Conservation (phyloP, 2,888 invertebrate genomes). For the Epinotia nisella region DNA sequence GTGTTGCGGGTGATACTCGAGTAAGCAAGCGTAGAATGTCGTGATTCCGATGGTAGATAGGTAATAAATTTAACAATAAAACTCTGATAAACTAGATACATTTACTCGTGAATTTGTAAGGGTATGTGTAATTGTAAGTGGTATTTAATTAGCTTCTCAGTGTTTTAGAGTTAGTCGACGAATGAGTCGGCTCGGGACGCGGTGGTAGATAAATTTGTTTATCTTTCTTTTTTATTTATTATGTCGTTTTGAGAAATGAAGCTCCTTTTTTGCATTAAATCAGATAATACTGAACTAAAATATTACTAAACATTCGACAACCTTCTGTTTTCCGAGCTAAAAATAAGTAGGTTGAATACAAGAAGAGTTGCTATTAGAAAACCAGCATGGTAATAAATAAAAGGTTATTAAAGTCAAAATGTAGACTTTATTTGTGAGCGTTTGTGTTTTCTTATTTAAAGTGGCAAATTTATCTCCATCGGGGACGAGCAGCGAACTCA, state of each 20-base stretch:
- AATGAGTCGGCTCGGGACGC: conserved; percentile 79
- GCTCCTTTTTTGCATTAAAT: neutral
- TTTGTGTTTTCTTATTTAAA: neutral
- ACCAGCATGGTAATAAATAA: neutral
- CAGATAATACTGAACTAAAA: too few relatives aligned
- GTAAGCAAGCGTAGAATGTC: conserved; percentile 71
- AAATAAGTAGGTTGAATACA: too few relatives aligned
- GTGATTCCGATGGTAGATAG: conserved; percentile 77
- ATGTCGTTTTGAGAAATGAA: neutral
- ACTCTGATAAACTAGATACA: conserved; percentile 71
- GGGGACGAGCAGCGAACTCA: conserved; percentile 76
- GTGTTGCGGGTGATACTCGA: conserved; percentile 80
- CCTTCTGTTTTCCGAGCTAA: too few relatives aligned
- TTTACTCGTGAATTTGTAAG: conserved; percentile 68
- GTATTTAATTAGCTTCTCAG: conserved; percentile 82
- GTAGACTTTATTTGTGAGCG: neutral
- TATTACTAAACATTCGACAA: too few relatives aligned
- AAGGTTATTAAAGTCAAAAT: neutral
- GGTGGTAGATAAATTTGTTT: conserved; percentile 80
- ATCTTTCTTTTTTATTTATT: neutral
- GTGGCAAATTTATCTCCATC: conserved; percentile 75
- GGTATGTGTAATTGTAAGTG: conserved; percentile 67
- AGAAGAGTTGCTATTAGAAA: too few relatives aligned
- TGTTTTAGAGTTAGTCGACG: conserved; percentile 85
- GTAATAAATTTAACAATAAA: conserved; percentile 75